phyloP scores from a whole-genome alignment of 2,113 vertebrate genomes.

The Probosciger aterrimus region DNA sequence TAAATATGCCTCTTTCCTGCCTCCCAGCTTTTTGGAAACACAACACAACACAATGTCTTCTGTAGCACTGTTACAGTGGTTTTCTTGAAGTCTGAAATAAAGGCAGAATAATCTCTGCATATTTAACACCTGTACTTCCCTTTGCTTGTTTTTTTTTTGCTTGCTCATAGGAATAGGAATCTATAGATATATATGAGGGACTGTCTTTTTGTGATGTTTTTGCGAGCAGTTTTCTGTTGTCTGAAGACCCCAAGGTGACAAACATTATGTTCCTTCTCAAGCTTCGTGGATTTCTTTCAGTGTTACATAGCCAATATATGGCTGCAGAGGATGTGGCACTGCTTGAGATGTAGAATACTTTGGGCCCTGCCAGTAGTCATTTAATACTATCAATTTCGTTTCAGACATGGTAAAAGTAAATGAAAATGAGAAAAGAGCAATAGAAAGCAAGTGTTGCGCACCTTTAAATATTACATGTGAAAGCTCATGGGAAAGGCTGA shows the following conservation, averaged over 20 bases:
- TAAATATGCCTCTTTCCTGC: not conserved
- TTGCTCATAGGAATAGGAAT: not conserved
- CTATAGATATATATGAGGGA: not conserved
- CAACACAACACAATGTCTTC: not conserved
- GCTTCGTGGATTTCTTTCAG: not conserved
- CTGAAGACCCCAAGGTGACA: not conserved
- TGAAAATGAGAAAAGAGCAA: not conserved
- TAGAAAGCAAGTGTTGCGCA: not conserved
- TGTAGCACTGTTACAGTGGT: not conserved
- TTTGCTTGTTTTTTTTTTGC: not conserved
- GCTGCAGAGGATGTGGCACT: not conserved
- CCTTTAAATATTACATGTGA: not conserved
- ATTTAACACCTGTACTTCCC: not conserved
- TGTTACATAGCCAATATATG: not conserved
- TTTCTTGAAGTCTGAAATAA: not conserved
- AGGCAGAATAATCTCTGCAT: not conserved
- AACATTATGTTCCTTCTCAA: not conserved
- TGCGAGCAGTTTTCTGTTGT: not conserved
- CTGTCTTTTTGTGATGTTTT: not conserved
- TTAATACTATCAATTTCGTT: not conserved
- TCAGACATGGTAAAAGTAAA: not conserved
- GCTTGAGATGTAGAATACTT: not conserved
- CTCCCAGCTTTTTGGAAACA: not conserved
- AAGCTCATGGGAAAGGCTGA: not conserved
- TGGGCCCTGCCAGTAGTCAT: not conserved